Base-by-base conservation (phyloP, 2,113 vertebrate species). In the Oenanthe melanoleuca region DNA sequence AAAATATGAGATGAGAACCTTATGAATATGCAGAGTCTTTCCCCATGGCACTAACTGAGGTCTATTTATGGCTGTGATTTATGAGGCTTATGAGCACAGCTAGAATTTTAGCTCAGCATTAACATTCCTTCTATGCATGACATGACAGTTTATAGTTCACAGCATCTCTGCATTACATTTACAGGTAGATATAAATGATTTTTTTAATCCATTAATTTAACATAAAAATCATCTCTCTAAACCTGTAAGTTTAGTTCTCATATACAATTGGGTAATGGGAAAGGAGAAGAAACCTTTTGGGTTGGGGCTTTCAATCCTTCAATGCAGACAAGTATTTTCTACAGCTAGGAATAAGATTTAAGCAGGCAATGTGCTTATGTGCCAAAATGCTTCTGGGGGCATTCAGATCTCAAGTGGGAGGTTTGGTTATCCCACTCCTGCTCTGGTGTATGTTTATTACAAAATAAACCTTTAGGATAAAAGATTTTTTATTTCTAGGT, bases 11-110 rank as follows among this genome's bases (percentile, higher is more conserved):
- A 82, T 1, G 0, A 91, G 79, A 86, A 28, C 26, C 47, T 89
- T 69, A 73, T 91, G 88, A 95, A 96, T 96, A 97, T 89, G 91
- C 89, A 97, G 80, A 94, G 73, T 72, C 34, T 86, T 78, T 38
- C 80, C 94, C 81, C 55, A 16, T 79, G 83, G 86, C 74, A 72
- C 33, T 75, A 38, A 75, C 69, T 75, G 83, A 74, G 33, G 31
- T 80, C 93, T 71, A 66, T 94, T 92, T 95, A 89, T 91, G 92
- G 80, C 25, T 88, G 49, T 91, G 70, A 93, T 90, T 92, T 93
- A 79, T 73, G 79, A 82, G 87, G 63, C 82, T 94, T 94, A 55
- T 52, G 70, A 89, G 75, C 69, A 82, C 71, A 84, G 75, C 79
- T 65, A 96, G 88, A 93, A 94, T 87, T 73, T 74, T 70, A 86